phyloP scores from a whole-genome alignment of 2,888 invertebrate genomes.

The Netelia inedita region DNA sequence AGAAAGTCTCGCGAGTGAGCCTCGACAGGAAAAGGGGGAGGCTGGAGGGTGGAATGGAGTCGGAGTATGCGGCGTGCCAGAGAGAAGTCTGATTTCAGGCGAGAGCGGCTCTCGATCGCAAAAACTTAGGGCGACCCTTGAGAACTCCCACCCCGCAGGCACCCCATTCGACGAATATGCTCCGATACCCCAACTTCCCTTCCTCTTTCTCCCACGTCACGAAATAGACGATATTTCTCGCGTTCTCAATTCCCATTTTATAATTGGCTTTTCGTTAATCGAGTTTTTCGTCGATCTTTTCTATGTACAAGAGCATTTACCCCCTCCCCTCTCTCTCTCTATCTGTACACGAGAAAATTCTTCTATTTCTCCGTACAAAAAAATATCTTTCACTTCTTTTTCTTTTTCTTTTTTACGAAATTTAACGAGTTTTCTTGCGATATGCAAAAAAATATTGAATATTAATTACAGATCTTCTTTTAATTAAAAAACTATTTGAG shows the following conservation, averaged over 20 bases:
- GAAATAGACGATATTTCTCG: constrained; percentile 44
- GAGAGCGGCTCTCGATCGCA: constrained; percentile 28
- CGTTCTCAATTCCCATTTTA: constrained; percentile 56
- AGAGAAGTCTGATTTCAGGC: constrained; percentile 20
- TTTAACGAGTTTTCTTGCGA: too few relatives aligned
- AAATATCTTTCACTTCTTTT: too few relatives aligned
- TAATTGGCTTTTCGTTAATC: constrained; percentile 64
- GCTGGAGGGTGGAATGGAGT: neutral
- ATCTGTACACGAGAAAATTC: neutral
- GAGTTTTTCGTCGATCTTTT: constrained; percentile 44
- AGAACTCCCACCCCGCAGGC: neutral
- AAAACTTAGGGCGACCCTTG: constrained; percentile 31
- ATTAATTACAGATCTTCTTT: too few relatives aligned
- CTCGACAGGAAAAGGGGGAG: constrained; percentile 13
- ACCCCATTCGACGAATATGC: constrained; percentile 33
- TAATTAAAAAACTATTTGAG: too few relatives aligned
- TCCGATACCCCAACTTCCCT: constrained; percentile 8
- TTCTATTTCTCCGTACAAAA: too few relatives aligned
- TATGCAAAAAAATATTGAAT: too few relatives aligned
- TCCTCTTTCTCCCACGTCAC: neutral
- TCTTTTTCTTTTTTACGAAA: too few relatives aligned
- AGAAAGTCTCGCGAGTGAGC: neutral
- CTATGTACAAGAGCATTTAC: constrained; percentile 24
- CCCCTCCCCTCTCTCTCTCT: neutral
- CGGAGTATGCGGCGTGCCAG: constrained; percentile 21